phyloP scores from a whole-genome alignment of 2,113 vertebrate genomes.

The Channa argus region DNA sequence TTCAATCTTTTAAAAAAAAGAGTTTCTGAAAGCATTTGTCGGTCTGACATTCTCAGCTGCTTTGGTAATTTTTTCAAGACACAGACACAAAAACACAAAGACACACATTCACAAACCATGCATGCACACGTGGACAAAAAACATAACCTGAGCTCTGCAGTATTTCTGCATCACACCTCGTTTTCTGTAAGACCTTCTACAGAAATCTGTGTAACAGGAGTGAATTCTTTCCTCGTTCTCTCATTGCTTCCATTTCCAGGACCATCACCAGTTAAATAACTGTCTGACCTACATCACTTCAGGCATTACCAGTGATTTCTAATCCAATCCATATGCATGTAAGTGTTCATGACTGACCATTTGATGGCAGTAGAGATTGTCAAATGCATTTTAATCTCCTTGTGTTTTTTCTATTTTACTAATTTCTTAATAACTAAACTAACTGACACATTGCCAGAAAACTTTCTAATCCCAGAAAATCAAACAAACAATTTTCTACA shows the following conservation, averaged over 20 bases:
- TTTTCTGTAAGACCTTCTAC: not conserved
- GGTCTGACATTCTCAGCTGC: not conserved
- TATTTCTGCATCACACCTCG: not conserved
- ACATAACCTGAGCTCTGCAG: too few species aligned
- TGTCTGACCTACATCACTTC: slow-evolving; percentile 19
- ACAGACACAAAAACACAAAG: not conserved
- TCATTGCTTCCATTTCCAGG: slow-evolving; percentile 18
- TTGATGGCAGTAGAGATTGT: slow-evolving; percentile 48
- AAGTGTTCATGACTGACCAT: slow-evolving; percentile 22
- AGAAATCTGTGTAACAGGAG: not conserved
- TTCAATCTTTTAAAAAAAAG: not conserved
- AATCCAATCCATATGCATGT: slow-evolving; percentile 42
- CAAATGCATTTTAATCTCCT: too few species aligned
- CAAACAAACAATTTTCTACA: not conserved
- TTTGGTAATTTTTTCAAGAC: not conserved
- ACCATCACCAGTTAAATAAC: not conserved
- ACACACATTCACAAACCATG: not conserved
- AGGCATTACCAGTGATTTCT: not conserved
- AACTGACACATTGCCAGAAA: not conserved
- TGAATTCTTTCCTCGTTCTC: slow-evolving; percentile 14
- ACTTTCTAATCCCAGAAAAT: not conserved
- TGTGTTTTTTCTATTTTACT: too few species aligned
- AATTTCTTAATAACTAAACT: too few species aligned
- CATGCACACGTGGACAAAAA: not conserved
- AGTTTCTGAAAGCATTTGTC: not conserved